Percentiles rank a stretch among this genome's conserved stretches.
These are phyloP conservation scores for Gadopsis bispinosus DNA, from an alignment of 2,797 vertebrate genomes.

Conservation along the genomic window DNA sequence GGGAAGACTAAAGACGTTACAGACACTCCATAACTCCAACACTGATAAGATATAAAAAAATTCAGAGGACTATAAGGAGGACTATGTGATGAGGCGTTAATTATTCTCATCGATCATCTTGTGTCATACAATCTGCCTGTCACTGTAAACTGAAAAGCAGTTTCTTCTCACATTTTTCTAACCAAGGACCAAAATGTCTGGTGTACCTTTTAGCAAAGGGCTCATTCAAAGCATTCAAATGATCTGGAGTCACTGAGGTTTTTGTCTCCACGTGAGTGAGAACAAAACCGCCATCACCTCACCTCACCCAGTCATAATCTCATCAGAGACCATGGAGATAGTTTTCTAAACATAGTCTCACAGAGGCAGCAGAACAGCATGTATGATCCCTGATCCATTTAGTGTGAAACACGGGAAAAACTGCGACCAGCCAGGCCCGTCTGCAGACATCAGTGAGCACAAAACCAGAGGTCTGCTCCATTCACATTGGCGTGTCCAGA, in stretches of 20 bases:
- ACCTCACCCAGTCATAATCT: conserved; percentile 15
- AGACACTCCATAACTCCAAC: conserved; percentile 44
- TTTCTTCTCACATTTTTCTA: neutral
- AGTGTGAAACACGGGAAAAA: conserved; percentile 10
- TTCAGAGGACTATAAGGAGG: conserved; percentile 9
- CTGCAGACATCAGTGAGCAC: neutral
- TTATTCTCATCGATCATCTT: conserved; percentile 45
- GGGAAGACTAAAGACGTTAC: conserved; percentile 52
- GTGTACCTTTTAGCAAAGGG: neutral
- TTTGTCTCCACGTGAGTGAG: neutral
- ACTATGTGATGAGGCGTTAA: conserved; percentile 34
- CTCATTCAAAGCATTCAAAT: conserved; percentile 4
- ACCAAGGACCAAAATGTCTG: neutral
- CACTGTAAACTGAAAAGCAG: neutral
- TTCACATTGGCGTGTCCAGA: neutral
- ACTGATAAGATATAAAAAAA: conserved; percentile 51
- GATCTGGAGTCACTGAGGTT: conserved; percentile 2
- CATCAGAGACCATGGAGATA: conserved; percentile 11
- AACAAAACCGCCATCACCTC: conserved; percentile 7
- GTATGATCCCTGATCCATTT: conserved; percentile 25
- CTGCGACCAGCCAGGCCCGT: neutral
- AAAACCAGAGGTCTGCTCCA: neutral
- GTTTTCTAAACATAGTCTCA: conserved; percentile 26
- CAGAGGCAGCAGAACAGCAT: conserved; percentile 11
- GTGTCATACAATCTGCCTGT: neutral